These are phyloP conservation scores for Norana najaformis DNA, from an alignment of 2,888 invertebrate genomes.

Conservation along the genomic window DNA sequence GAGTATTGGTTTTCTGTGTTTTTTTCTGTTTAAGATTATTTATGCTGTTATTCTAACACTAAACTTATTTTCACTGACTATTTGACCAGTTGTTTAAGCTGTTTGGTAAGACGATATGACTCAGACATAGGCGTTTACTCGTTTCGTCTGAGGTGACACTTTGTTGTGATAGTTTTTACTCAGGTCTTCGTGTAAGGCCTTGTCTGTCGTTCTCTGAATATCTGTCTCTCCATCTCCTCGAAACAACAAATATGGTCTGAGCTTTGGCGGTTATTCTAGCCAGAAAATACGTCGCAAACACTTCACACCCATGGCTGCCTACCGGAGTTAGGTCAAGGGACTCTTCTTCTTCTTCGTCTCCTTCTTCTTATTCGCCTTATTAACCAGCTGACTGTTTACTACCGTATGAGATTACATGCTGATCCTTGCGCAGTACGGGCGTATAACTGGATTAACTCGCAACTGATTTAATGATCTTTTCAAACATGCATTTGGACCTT, in stretches of 20 bases:
- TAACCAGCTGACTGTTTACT: neutral
- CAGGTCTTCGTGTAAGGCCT: neutral
- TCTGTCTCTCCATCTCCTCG: too few species aligned
- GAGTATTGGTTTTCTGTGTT: neutral
- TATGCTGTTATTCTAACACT: too few species aligned
- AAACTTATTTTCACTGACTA: neutral
- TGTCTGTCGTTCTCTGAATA: too few species aligned
- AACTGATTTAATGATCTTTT: neutral
- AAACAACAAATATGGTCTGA: neutral
- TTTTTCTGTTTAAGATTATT: neutral
- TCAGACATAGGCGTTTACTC: neutral
- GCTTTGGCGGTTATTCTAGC: neutral
- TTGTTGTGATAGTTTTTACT: neutral
- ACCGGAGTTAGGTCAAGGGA: neutral
- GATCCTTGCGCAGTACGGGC: neutral
- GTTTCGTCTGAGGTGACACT: neutral
- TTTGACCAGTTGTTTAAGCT: neutral
- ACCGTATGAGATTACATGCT: neutral
- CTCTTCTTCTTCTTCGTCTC: neutral
- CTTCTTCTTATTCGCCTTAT: too few species aligned
- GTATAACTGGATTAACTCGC: neutral
- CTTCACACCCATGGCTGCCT: neutral
- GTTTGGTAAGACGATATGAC: constrained; percentile 1
- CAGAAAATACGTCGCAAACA: neutral
- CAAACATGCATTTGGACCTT: neutral